Conservation (phyloP, 2,113 vertebrate genomes). For the Silurus asotus region DNA sequence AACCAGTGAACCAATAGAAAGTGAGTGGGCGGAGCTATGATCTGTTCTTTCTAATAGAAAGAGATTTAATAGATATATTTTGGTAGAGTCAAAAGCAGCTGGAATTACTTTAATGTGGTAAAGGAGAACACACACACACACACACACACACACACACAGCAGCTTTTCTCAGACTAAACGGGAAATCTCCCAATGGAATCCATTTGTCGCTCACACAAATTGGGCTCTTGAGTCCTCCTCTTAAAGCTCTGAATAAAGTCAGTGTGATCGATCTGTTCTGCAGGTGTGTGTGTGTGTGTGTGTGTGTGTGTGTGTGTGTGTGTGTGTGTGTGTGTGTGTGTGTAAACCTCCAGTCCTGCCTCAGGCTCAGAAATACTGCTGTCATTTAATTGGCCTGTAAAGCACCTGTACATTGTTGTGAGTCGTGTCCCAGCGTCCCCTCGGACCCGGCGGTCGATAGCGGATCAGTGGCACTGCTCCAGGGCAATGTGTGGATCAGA, state of each 20-base stretch:
- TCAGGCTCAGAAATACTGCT: slow-evolving; percentile 70
- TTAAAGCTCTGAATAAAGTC: slow-evolving; percentile 65
- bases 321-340: slow-evolving; percentile 51
- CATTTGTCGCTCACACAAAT: slow-evolving; percentile 57
- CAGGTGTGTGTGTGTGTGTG: slow-evolving; percentile 37
- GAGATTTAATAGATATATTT: neutral
- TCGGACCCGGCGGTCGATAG: slow-evolving; percentile 57
- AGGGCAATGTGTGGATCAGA: neutral
- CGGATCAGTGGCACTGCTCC: slow-evolving; percentile 54
- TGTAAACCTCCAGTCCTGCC: slow-evolving; percentile 70
- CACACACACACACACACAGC: slow-evolving; percentile 5
- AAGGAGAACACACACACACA: neutral
- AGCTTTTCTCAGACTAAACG: neutral
- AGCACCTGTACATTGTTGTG: slow-evolving; percentile 71
- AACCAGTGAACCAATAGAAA: neutral
- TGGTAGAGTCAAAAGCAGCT: neutral
- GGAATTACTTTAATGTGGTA: neutral
- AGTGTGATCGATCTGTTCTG: slow-evolving; percentile 68
- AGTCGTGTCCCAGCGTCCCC: neutral
- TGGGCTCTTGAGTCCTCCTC: slow-evolving; percentile 61
- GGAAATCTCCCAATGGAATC: neutral
- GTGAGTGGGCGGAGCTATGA: neutral
- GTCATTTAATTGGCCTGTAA: slow-evolving; percentile 77
- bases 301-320: slow-evolving; percentile 34
- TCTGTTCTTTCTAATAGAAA: neutral